Conservation (phyloP, 2,888 invertebrate genomes). For the Stenolophus ochropezus region DNA sequence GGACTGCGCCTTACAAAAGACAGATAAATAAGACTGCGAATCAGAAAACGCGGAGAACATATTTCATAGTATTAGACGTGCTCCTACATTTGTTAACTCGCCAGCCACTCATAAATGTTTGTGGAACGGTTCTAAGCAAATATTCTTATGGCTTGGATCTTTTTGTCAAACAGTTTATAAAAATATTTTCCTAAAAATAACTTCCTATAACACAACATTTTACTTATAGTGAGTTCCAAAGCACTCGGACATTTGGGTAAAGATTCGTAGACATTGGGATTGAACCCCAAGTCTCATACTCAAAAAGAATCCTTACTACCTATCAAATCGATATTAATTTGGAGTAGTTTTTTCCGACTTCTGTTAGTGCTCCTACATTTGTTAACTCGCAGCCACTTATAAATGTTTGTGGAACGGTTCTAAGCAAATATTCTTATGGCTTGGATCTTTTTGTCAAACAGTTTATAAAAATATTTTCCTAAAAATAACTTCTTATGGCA, state of each 20-base stretch:
- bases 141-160: conserved; percentile 45
- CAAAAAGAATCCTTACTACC: too few relatives aligned
- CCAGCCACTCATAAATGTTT: conserved; percentile 46
- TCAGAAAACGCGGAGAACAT: conserved; percentile 1
- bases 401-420: conserved; percentile 47
- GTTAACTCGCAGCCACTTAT: conserved; percentile 28
- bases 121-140: conserved; percentile 42
- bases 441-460: conserved; percentile 46
- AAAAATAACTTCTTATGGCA: too few relatives aligned
- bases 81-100: conserved; percentile 33
- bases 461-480: conserved; percentile 52
- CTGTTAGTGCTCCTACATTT: conserved; percentile 35
- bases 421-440: conserved; percentile 50
- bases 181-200: conserved; percentile 44
- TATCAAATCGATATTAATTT: too few relatives aligned
- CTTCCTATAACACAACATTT: too few relatives aligned
- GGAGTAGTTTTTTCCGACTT: too few relatives aligned
- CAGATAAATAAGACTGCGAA: conserved; percentile 45
- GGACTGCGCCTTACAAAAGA: conserved; percentile 22
- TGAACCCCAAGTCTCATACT: too few relatives aligned
- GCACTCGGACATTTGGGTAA: too few relatives aligned
- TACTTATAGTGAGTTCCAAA: too few relatives aligned
- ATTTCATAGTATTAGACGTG: conserved; percentile 40
- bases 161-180: conserved; percentile 51
- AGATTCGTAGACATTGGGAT: too few relatives aligned